Evolutionary conservation across 2,888 invertebrate genomes (phyloP).

Genomic region (Habroteleia sp.): DNA sequence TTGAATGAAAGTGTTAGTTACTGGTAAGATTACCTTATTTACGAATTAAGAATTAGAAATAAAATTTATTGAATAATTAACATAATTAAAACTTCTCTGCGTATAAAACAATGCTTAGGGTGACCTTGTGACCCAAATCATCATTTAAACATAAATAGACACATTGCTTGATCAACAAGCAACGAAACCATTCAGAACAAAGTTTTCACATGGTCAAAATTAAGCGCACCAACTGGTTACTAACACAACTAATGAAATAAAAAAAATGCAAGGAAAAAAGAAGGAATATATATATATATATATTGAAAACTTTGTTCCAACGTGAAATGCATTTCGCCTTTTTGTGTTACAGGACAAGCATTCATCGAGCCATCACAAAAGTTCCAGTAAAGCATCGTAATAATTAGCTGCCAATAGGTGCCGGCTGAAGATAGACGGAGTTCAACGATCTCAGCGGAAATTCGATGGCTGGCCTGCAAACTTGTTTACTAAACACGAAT

Average conservation of each 20-base stretch:
- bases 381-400: slow-evolving; percentile 72
- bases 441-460: neutral
- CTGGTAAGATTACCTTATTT: no score
- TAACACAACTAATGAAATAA: slow-evolving; percentile 37
- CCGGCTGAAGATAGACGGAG: neutral
- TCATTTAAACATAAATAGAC: slow-evolving; percentile 1
- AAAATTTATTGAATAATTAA: no score
- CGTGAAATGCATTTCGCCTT: slow-evolving; percentile 49
- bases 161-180: neutral
- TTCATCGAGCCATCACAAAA: slow-evolving; percentile 77
- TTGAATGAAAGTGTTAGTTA: no score
- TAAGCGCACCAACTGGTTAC: slow-evolving; percentile 11
- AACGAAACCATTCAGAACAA: slow-evolving; percentile 39
- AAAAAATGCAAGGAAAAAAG: neutral
- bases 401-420: slow-evolving; percentile 45
- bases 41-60: no score
- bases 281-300: no score
- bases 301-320: slow-evolving; percentile 62
- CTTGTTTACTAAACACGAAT: neutral
- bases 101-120: no score
- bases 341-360: slow-evolving; percentile 77
- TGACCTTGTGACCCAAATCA: slow-evolving; percentile 14
- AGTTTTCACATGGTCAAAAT: slow-evolving; percentile 44
- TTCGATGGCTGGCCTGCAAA: neutral
- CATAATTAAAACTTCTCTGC: no score